Conservation (phyloP, 1,140 invertebrate genomes). For the Amyelois transitella region DNA sequence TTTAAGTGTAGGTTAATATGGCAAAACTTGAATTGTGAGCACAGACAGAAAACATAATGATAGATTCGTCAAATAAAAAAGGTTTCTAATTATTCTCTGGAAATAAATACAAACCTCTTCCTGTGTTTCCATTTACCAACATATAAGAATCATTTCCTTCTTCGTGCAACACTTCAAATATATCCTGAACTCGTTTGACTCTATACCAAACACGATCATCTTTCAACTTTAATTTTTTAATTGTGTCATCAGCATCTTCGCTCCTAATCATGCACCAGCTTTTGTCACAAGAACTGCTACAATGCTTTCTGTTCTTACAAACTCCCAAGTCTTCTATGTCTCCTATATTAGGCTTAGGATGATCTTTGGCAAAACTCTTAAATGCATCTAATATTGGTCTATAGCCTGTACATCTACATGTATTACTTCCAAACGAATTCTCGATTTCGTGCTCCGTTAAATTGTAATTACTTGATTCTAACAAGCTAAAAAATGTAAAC, state of each 20-base stretch:
- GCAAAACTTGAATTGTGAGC: too few relatives aligned
- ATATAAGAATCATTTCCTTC: constrained; percentile 60
- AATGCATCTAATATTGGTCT: constrained; percentile 85
- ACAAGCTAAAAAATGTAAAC: not conserved
- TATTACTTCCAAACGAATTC: constrained; percentile 81
- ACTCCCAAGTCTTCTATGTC: constrained; percentile 37
- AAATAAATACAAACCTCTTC: constrained; percentile 23
- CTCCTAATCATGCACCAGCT: constrained; percentile 49
- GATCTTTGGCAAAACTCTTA: constrained; percentile 75
- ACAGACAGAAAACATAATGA: too few relatives aligned
- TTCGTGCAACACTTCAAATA: constrained; percentile 74
- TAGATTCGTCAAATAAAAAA: not conserved
- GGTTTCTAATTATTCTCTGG: not conserved
- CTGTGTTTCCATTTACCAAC: constrained; percentile 77
- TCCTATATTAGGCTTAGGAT: constrained; percentile 10
- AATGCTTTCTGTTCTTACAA: constrained; percentile 16
- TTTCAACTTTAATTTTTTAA: constrained; percentile 39
- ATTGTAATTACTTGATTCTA: not conserved
- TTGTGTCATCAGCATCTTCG: constrained; percentile 20
- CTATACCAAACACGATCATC: constrained; percentile 50
- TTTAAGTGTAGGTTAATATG: not conserved
- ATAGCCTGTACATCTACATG: constrained; percentile 88
- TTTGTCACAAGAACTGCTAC: constrained; percentile 20
- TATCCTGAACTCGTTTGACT: constrained; percentile 38
- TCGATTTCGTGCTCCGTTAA: constrained; percentile 74